Evolutionary conservation across 1,140 invertebrate species (phyloP), one percentile per base, ranked within the genome.

Genomic region (Agraylea sexmaculata): DNA sequence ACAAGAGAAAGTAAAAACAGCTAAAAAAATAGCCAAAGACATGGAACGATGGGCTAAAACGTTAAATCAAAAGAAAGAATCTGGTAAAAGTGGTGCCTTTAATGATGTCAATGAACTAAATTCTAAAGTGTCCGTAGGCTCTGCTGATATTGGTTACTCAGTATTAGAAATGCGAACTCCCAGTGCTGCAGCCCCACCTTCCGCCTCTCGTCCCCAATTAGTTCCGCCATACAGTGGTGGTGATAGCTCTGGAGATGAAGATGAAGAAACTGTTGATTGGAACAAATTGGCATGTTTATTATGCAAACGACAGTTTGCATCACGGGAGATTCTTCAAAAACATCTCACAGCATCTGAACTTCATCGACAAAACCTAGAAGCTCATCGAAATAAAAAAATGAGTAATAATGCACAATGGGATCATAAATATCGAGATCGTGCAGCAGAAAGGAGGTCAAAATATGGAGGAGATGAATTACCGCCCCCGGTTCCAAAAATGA

Each of bases 21-120:
- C 94, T 1, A 95, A 96, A 56, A 94, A 95, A 64, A 96, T 98
- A 52, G 92, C 91, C 0, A 96, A 96, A 66, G 84, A 92, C 54
- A 92, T 92, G 88, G 86, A 89, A 52, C 79, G 81, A 53, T 99
- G 95, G 95, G 94, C 94, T 0, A 92, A 96, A 56, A 91, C 87
- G 4, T 66, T 96, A 37, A 97, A 98, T 64, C 91, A 96, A 55
- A 91, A 93, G 64, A 97, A 97, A 63, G 90, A 96, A 52, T 82
- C 75, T 43, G 75, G 79, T 18, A 77, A 78, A 46, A 73, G 71
- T 32, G 77, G 72, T 43, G 68, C 73, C 58, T 71, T 70, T 10
- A 67, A 69, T 42, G 68, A 74, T 37, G 65, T 70, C 0, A 59
- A 63, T 8, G 29, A 15, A 13, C 57, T 63, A 15, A 12, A 18